A percentile compares a stretch with the other conserved stretches of the same genome.
These are phyloP conservation scores for Drosophila quadrilineata DNA, from an alignment of 1,140 invertebrate species.

Conservation along the genomic window DNA sequence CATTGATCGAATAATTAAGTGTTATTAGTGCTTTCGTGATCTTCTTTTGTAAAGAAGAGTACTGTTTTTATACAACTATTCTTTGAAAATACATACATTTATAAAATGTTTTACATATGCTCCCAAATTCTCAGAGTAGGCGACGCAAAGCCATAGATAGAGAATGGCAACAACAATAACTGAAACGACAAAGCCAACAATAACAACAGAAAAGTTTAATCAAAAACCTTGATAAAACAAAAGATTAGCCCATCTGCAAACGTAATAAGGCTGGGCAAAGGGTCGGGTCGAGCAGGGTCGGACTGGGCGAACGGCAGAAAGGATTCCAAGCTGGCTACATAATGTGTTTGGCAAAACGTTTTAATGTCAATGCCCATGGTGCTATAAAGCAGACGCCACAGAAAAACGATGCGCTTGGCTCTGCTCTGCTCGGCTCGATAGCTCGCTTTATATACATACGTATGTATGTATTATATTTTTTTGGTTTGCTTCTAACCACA, in stretches of 20 bases:
- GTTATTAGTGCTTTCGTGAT: too few species aligned
- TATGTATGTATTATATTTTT: not conserved
- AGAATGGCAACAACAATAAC: constrained; percentile 26
- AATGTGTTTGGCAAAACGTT: constrained; percentile 77
- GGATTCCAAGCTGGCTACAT: constrained; percentile 42
- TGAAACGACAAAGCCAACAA: constrained; percentile 20
- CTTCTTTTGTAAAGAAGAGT: too few species aligned
- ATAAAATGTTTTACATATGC: too few species aligned
- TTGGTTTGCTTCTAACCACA: constrained; percentile 38
- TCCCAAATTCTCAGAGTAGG: constrained; percentile 58
- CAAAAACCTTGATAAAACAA: constrained; percentile 78
- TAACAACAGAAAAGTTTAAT: constrained; percentile 56
- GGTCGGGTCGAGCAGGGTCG: constrained; percentile 26
- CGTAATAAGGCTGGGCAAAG: constrained; percentile 40
- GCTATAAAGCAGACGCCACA: constrained; percentile 53
- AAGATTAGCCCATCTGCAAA: constrained; percentile 53
- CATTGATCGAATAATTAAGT: too few species aligned
- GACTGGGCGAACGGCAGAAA: constrained; percentile 10
- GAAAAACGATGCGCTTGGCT: constrained; percentile 20
- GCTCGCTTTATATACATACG: too few species aligned
- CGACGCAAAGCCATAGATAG: constrained; percentile 53
- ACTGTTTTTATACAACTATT: too few species aligned
- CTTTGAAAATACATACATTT: too few species aligned
- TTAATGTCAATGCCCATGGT: constrained; percentile 53
- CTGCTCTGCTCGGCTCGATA: not conserved